Conservation (phyloP, 2,113 vertebrate genomes). For the Holacanthus passer region DNA sequence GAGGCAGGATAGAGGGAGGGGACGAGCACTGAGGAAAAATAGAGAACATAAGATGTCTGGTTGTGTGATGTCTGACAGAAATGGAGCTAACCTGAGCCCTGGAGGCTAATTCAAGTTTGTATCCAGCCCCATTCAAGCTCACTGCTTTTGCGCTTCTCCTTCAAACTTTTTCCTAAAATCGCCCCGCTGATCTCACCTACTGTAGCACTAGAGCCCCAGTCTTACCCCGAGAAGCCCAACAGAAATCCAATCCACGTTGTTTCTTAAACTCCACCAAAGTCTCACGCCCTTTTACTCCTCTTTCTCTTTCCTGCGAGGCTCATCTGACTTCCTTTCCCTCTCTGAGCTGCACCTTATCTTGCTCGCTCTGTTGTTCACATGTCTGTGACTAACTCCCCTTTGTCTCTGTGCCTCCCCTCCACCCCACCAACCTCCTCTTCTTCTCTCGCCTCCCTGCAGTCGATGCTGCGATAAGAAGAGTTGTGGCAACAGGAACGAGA, state of each 20-base stretch:
- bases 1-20: slow-evolving; percentile 74
- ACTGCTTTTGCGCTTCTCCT: slow-evolving; percentile 32
- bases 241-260: slow-evolving; percentile 56
- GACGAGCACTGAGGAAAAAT: slow-evolving; percentile 77
- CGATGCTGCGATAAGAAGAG: slow-evolving; percentile 99
- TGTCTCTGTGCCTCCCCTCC: slow-evolving; percentile 7
- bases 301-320: slow-evolving; percentile 40
- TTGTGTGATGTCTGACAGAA: slow-evolving; percentile 81
- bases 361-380: slow-evolving; percentile 49
- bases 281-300: slow-evolving; percentile 67
- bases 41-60: slow-evolving; percentile 82
- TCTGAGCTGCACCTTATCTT: slow-evolving; percentile 37
- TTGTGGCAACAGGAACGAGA: slow-evolving; percentile 99
- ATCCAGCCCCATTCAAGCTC: slow-evolving; percentile 57
- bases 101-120: slow-evolving; percentile 77
- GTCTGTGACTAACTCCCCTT: slow-evolving; percentile 54
- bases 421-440: not conserved
- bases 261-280: slow-evolving; percentile 60
- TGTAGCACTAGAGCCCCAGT: slow-evolving; percentile 49
- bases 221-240: slow-evolving; percentile 59
- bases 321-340: slow-evolving; percentile 52
- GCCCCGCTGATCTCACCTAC: slow-evolving; percentile 52
- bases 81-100: slow-evolving; percentile 82
- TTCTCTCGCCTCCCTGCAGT: slow-evolving; percentile 77
- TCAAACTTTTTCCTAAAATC: slow-evolving; percentile 64